These are phyloP conservation scores for Setipinna tenuifilis DNA, from an alignment of 2,797 vertebrate species.

Conservation along the genomic window DNA sequence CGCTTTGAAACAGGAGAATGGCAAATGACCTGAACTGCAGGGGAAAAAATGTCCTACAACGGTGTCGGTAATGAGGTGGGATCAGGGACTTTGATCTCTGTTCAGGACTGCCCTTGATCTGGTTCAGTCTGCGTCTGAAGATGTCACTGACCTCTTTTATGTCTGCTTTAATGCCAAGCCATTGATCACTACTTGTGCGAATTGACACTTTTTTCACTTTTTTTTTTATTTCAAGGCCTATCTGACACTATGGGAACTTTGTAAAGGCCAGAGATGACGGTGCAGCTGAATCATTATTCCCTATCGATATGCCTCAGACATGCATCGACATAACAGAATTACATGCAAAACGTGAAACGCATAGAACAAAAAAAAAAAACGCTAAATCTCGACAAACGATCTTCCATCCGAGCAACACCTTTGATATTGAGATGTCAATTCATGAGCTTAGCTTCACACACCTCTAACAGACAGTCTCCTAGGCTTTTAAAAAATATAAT, in stretches of 20 bases:
- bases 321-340: background rate
- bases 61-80: background rate
- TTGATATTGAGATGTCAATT: background rate
- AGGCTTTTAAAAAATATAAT: too few relatives aligned
- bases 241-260: background rate
- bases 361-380: background rate
- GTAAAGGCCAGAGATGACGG: background rate
- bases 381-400: background rate
- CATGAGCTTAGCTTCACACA: background rate
- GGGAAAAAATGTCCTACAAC: background rate
- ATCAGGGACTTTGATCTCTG: slow-evolving; percentile 11
- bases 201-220: background rate
- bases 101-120: background rate
- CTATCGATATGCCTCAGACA: background rate
- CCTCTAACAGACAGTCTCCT: background rate
- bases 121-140: background rate
- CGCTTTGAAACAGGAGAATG: background rate
- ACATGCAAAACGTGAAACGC: background rate
- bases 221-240: background rate
- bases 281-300: background rate
- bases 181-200: background rate
- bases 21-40: background rate
- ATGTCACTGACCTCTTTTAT: background rate
- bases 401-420: background rate
- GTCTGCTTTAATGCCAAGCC: background rate